Conservation (phyloP, 2,797 vertebrate species). For the Malurus leucopterus region DNA sequence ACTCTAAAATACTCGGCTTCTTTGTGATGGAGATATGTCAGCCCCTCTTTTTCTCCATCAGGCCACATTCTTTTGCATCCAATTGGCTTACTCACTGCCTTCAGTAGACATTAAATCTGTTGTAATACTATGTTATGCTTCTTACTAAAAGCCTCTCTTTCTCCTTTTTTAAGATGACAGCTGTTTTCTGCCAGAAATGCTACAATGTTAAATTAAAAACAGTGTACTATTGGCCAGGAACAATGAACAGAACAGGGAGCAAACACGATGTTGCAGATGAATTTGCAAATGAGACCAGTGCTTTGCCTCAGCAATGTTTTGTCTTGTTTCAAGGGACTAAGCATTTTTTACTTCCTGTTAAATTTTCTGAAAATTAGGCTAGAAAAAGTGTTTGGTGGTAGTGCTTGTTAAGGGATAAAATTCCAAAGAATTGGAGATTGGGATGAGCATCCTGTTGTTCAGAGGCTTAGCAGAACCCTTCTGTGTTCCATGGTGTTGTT, state of each 20-base stretch:
- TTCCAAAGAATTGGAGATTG: background rate
- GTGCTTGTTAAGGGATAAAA: background rate
- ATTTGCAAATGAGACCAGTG: slow-evolving; percentile 10
- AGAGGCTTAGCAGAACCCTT: background rate
- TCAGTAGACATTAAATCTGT: slow-evolving; percentile 47
- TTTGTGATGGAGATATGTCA: slow-evolving; percentile 54
- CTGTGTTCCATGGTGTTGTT: background rate
- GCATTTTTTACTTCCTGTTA: background rate
- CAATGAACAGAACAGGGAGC: slow-evolving; percentile 23
- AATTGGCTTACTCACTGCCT: slow-evolving; percentile 28
- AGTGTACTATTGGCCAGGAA: background rate
- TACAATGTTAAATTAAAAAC: slow-evolving; percentile 28
- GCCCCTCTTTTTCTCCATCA: slow-evolving; percentile 19
- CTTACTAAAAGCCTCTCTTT: slow-evolving; percentile 34
- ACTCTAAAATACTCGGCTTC: slow-evolving; percentile 7
- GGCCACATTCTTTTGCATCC: slow-evolving; percentile 53
- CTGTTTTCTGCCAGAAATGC: slow-evolving; percentile 44
- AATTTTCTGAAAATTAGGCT: background rate
- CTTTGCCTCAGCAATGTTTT: background rate
- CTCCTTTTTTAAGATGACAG: background rate
- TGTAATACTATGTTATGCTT: slow-evolving; percentile 21
- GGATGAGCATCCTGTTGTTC: background rate
- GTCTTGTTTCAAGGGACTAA: background rate
- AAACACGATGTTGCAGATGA: background rate
- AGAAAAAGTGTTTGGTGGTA: background rate